Percentiles rank a stretch among this genome's conserved stretches.
These are phyloP conservation scores for Pecten maximus DNA, from an alignment of 2,888 invertebrate species.

Conservation along the genomic window DNA sequence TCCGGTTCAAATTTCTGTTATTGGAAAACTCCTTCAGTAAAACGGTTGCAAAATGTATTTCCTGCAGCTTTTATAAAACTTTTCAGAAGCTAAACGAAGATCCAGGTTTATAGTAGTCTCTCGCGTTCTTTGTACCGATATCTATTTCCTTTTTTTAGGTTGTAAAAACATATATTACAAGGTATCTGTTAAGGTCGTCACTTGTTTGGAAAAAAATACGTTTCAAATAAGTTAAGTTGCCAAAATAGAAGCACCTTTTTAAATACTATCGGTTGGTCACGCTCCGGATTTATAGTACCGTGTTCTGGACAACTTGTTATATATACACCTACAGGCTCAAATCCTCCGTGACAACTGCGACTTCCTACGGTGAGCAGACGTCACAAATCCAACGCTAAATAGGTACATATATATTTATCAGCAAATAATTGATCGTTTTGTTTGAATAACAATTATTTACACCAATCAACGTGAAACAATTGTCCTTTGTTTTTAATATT, in stretches of 20 bases:
- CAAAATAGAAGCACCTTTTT: not conserved
- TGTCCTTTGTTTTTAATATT: not conserved
- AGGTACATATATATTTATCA: slow-evolving; percentile 7
- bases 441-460: slow-evolving; percentile 35
- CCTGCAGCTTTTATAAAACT: not conserved
- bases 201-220: not conserved
- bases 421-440: slow-evolving; percentile 31
- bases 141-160: not conserved
- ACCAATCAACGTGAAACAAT: slow-evolving; percentile 2
- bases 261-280: not conserved
- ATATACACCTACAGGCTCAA: slow-evolving; percentile 9
- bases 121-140: not conserved
- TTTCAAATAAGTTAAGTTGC: not conserved
- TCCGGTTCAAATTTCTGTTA: not conserved
- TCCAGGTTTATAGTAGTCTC: not conserved
- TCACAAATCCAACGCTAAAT: not conserved
- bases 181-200: not conserved
- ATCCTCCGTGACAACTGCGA: not conserved
- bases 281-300: not conserved
- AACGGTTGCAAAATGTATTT: not conserved
- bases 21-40: not conserved
- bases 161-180: not conserved
- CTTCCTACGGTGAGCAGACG: not conserved
- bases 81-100: not conserved
- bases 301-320: not conserved